These are phyloP conservation scores for Masticophis lateralis DNA, from an alignment of 2,797 vertebrate genomes.

Conservation along the genomic window DNA sequence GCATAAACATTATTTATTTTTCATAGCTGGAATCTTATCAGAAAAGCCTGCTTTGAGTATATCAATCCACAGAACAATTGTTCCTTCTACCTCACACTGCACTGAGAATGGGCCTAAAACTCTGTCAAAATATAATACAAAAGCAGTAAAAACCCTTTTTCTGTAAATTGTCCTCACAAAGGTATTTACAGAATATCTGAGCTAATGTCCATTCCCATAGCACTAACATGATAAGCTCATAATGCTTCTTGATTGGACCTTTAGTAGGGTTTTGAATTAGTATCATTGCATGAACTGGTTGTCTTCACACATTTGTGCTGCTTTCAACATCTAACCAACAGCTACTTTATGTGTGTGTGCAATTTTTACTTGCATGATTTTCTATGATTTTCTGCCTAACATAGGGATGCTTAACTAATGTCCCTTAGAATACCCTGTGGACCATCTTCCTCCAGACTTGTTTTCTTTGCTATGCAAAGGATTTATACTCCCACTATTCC, in stretches of 20 bases:
- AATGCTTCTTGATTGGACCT: neutral
- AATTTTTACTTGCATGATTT: neutral
- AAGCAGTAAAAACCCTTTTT: conserved; percentile 47
- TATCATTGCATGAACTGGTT: neutral
- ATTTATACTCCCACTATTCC: neutral
- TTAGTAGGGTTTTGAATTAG: neutral
- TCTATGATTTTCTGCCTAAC: neutral
- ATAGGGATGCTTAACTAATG: neutral
- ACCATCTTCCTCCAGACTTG: neutral
- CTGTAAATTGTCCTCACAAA: conserved; percentile 48
- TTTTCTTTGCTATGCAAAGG: neutral
- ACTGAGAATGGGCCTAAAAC: conserved; percentile 22
- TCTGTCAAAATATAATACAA: conserved; percentile 11
- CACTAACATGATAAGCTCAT: neutral
- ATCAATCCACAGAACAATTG: neutral
- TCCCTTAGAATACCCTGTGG: neutral
- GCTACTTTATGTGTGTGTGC: neutral
- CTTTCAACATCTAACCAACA: neutral
- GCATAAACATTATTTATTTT: neutral
- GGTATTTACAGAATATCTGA: neutral
- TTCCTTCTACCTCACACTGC: conserved; percentile 11
- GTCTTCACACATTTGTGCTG: neutral
- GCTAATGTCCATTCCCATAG: neutral
- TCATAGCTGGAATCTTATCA: neutral
- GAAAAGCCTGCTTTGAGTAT: neutral